phyloP scores from a whole-genome alignment of 2,113 vertebrate genomes.

The Callipepla squamata region DNA sequence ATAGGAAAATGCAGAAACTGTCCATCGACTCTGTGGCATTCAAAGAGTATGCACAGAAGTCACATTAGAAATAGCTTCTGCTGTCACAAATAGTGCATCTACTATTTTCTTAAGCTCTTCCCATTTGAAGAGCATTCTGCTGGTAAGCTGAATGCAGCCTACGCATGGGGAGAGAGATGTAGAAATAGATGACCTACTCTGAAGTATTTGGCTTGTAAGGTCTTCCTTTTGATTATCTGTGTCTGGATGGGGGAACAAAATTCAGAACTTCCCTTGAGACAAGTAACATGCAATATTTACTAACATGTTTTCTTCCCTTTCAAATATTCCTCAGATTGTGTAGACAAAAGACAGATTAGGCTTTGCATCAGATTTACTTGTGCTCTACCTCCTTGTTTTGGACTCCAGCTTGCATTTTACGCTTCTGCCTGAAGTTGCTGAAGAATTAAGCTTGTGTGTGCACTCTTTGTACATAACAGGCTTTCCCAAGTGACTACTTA shows the following conservation, averaged over 20 bases:
- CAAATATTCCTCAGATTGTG: slow-evolving; percentile 31
- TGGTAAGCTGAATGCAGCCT: background rate
- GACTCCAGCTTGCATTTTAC: slow-evolving; percentile 48
- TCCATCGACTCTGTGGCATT: background rate
- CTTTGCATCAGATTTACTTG: slow-evolving; percentile 51
- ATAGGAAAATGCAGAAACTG: background rate
- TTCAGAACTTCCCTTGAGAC: slow-evolving; percentile 10
- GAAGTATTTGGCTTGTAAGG: background rate
- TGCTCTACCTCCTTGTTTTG: slow-evolving; percentile 34
- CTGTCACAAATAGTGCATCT: background rate
- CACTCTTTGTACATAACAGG: slow-evolving; percentile 1
- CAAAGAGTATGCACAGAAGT: background rate
- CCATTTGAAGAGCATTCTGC: background rate
- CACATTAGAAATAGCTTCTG: background rate
- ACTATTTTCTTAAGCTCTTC: background rate
- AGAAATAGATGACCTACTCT: background rate
- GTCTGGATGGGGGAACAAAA: background rate
- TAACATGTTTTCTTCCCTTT: slow-evolving; percentile 17
- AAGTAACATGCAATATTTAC: background rate
- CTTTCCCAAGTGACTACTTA: slow-evolving; percentile 55
- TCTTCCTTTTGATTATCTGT: background rate
- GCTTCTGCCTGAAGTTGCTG: slow-evolving; percentile 44
- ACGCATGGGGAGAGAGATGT: background rate
- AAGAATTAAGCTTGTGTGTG: slow-evolving; percentile 43
- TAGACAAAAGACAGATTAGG: slow-evolving; percentile 45